A percentile compares a stretch with the other conserved stretches of the same genome.
Conservation (phyloP, 2,888 invertebrate species). For the Noctua fimbriata region DNA sequence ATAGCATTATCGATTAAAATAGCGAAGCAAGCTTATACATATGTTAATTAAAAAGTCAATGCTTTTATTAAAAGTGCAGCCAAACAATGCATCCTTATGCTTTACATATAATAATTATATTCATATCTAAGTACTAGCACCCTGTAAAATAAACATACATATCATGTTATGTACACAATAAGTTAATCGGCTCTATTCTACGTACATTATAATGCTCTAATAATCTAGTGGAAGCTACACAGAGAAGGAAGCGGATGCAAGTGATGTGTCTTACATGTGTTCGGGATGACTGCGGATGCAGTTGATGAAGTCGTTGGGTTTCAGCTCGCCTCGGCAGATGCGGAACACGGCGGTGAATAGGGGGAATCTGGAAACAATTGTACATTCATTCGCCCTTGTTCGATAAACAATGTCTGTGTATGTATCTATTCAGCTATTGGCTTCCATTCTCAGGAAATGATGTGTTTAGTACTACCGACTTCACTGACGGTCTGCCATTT, state of each 20-base stretch:
- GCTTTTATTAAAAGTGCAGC: slow-evolving; percentile 68
- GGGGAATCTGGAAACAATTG: slow-evolving; percentile 94
- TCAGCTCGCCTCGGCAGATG: slow-evolving; percentile 96
- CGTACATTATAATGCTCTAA: slow-evolving; percentile 69
- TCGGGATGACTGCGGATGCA: slow-evolving; percentile 98
- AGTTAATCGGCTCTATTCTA: slow-evolving; percentile 78
- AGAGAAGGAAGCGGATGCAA: slow-evolving; percentile 75
- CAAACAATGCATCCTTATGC: slow-evolving; percentile 73
- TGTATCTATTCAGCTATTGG: neutral
- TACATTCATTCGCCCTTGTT: slow-evolving; percentile 42
- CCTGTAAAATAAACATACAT: slow-evolving; percentile 85
- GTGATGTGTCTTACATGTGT: slow-evolving; percentile 95
- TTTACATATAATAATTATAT: slow-evolving; percentile 64
- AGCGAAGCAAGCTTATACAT: slow-evolving; percentile 33
- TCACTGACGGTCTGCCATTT: too few relatives aligned
- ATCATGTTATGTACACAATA: slow-evolving; percentile 79
- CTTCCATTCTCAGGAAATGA: slow-evolving; percentile 7
- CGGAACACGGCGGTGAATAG: slow-evolving; percentile 98
- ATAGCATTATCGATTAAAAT: slow-evolving; percentile 27
- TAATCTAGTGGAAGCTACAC: slow-evolving; percentile 70
- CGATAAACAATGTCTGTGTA: slow-evolving; percentile 16
- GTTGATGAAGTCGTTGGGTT: slow-evolving; percentile 95
- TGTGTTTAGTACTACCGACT: neutral
- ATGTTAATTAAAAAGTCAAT: slow-evolving; percentile 32
- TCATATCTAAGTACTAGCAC: slow-evolving; percentile 85